Percentiles rank a stretch among this genome's conserved stretches.
phyloP scores from a whole-genome alignment of 2,888 invertebrate genomes.

The Piscicola geometra region DNA sequence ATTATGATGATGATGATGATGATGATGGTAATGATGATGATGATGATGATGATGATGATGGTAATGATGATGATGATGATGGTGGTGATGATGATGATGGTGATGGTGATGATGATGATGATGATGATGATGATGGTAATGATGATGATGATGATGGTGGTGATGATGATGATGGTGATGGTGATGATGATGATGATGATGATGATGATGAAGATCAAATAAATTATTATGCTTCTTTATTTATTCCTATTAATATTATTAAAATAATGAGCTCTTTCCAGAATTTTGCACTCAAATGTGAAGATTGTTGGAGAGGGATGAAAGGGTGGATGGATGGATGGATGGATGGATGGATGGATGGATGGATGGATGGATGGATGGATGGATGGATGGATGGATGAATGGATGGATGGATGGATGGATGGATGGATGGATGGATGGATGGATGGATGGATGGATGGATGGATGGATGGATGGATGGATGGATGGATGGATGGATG shows the following conservation, averaged over 20 bases:
- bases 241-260: background rate
- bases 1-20: background rate
- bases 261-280: background rate
- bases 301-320: too few relatives aligned
- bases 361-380: conserved; percentile 30
- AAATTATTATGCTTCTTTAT: background rate
- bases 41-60: conserved; percentile 37
- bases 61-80: conserved; percentile 39
- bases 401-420: conserved; percentile 30
- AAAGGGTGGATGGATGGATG: conserved; percentile 11
- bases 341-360: conserved; percentile 30
- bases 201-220: conserved; percentile 12
- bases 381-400: conserved; percentile 30
- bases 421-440: conserved; percentile 32
- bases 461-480: conserved; percentile 30
- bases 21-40: conserved; percentile 15
- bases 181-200: conserved; percentile 3
- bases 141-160: conserved; percentile 16
- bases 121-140: conserved; percentile 9
- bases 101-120: conserved; percentile 2
- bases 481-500: conserved; percentile 20
- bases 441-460: conserved; percentile 32
- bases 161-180: conserved; percentile 17
- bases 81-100: conserved; percentile 12
- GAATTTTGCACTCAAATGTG: too few relatives aligned